Evolutionary conservation across 2,888 invertebrate genomes (phyloP).

Genomic region (Iphiclides podalirius): DNA sequence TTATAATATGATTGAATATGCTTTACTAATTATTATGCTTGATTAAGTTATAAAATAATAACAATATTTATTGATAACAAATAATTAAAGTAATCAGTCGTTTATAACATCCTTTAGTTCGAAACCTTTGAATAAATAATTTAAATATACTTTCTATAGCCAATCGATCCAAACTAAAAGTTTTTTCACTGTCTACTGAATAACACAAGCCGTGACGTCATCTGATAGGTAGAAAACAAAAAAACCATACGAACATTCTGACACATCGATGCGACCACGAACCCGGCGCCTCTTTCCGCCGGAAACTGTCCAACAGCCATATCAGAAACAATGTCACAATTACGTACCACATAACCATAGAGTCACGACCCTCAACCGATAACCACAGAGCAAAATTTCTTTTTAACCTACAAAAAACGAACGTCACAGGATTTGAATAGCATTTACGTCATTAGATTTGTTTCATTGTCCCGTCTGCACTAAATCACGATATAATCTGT

Average conservation of each 20-base stretch:
- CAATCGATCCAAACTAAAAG: too few relatives aligned
- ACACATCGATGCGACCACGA: constrained; percentile 53
- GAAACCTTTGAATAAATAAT: too few relatives aligned
- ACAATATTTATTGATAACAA: too few relatives aligned
- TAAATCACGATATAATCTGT: neutral
- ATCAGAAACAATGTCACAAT: constrained; percentile 63
- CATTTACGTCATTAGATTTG: neutral
- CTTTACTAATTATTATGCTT: too few relatives aligned
- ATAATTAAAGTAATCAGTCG: too few relatives aligned
- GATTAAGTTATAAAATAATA: too few relatives aligned
- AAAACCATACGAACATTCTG: constrained; percentile 60
- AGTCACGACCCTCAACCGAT: constrained; percentile 36
- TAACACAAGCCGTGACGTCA: neutral
- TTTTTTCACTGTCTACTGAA: too few relatives aligned
- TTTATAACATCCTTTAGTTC: too few relatives aligned
- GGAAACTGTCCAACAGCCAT: constrained; percentile 68
- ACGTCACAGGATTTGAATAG: too few relatives aligned
- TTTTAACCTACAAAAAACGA: neutral
- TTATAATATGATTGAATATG: too few relatives aligned
- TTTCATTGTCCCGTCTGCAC: neutral
- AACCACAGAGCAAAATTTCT: constrained; percentile 10
- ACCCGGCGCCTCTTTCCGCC: constrained; percentile 56
- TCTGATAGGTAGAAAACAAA: constrained; percentile 1
- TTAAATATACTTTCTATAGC: too few relatives aligned
- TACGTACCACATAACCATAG: constrained; percentile 63